phyloP scores from a whole-genome alignment of 2,797 vertebrate species.

The Brachymystax lenok region DNA sequence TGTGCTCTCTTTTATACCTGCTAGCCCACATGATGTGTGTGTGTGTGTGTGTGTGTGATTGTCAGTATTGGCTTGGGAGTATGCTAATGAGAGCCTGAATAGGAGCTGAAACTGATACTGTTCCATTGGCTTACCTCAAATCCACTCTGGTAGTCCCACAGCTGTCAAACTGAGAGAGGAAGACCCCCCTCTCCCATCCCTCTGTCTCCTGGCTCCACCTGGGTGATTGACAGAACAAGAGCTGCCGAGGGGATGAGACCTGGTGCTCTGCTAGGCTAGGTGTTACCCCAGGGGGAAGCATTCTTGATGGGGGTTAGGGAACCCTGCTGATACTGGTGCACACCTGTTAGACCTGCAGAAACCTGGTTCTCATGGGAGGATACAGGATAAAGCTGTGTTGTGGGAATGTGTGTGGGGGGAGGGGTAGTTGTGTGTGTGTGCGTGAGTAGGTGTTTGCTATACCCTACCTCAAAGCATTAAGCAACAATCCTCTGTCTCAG shows the following conservation, averaged over 20 bases:
- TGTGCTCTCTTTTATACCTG: neutral
- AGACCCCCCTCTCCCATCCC: conserved; percentile 20
- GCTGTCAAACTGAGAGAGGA: conserved; percentile 17
- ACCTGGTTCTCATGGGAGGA: conserved; percentile 42
- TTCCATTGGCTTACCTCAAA: neutral
- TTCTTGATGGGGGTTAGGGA: conserved; percentile 53
- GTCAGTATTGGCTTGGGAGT: neutral
- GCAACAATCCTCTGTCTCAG: neutral
- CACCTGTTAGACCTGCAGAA: conserved; percentile 63
- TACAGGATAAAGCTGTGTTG: neutral
- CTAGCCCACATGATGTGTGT: neutral
- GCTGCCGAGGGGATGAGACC: conserved; percentile 49
- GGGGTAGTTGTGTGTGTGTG: too few relatives aligned
- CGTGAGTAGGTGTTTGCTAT: neutral
- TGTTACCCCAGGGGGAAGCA: conserved; percentile 52
- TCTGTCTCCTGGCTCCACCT: conserved; percentile 43
- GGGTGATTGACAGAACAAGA: conserved; percentile 58
- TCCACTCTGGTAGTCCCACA: too few relatives aligned
- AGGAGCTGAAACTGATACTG: neutral
- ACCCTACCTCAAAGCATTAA: neutral
- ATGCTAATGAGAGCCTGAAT: neutral
- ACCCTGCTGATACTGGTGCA: conserved; percentile 7
- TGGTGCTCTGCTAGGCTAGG: conserved; percentile 53
- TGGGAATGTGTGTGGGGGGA: too few relatives aligned
- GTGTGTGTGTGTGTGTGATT: neutral